Base-by-base conservation (phyloP, 2,888 invertebrate genomes). In the Blastobasis lacticolella region DNA sequence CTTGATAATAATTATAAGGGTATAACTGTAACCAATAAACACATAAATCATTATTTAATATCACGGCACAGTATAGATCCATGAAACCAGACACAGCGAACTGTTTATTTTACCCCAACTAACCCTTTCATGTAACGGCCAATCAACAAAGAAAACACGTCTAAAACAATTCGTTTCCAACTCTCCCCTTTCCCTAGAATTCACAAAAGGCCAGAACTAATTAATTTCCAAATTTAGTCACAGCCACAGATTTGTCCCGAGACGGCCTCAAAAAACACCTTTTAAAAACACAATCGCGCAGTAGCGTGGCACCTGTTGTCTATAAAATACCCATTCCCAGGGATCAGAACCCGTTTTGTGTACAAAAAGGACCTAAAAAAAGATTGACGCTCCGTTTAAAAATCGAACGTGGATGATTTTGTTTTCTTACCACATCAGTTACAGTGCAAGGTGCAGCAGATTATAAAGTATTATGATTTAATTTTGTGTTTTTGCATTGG, bases 291-390 rank as follows among this genome's bases (percentile, higher is more conserved):
- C 65, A 71, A 70, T 63, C 65, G 63, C 67, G 69, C 76, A 67
- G 78, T 75, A 78, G 78, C 75, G 68, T 67, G 75, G 71, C 84
- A 85, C 84, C 85, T 83, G 84, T 83, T 80, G 78, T 78, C 68
- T 68, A 66, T 64, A 69, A 56, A 54, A 60, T 65, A 63, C 59
- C 67, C 63, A 71, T 81, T 84, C 82, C 81, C 85, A 82, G 71
- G 68, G 60, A 66, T 64, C 67, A 61, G 68, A 81, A 83, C 83
- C 71, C 55, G 82, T 83, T 82, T 72, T 66, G 49, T 54, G 55
- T 62, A 66, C 67, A 75, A 78, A 75, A 76, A 76, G 67, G 62
- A 53, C 57, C 61, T 57, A 59, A 66, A 70, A 71, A 75, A 79
- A 75, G 59, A 69, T 68, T 69, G 69, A 67, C 59, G 69, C 59